Base-by-base conservation (phyloP, 2,797 vertebrate species). In the Buceros bicornis region DNA sequence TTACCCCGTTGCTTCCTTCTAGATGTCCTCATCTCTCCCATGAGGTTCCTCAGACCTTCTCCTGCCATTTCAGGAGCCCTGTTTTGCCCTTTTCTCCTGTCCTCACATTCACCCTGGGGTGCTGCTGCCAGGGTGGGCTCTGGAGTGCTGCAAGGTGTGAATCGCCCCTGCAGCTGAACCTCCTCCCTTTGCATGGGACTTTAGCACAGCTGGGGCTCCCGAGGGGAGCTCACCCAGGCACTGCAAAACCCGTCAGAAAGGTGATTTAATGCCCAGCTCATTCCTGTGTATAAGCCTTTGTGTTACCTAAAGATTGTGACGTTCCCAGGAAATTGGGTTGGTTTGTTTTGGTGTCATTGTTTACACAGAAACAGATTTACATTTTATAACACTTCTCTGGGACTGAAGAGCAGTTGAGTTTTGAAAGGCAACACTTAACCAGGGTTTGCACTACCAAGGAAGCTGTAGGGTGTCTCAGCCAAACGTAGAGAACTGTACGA, bases 51-150 rank as follows among this genome's bases (percentile, higher is more conserved):
- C 20, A 58, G 47, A 22, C 16, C 50, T 70, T 11, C 20, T 71
- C 29, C 31, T 33, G 71, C 66, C 72, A 29, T 37, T 19, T 56
- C 56, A 35, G 45, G 33, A 62, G 16, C 47, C 8, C 42, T 8
- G 13, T 19, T 76, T 25, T 60, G 48, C 42, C 48, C 67, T 58
- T 82, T 54, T 22, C 42, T 45, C 37, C 78, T 16, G 24, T 8
- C 26, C 54, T 16, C 5, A 0, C 2, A 0, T 50, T 81, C 22
- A 12, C 16, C 29, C 5, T 1, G 0, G 1, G 43, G 1, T 42
- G 61, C 43, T 35, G 56, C n/a, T 45, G 35, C 2, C 31, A 48
- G 2, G 45, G 43, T 26, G 28, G 28, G 40, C 82, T 18, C 61
- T 84, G 74, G 56, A 58, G 53, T 16, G 2, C 47, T 56, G 47